These are phyloP conservation scores for Furcifer pardalis DNA, from an alignment of 2,797 vertebrate species.

Conservation along the genomic window DNA sequence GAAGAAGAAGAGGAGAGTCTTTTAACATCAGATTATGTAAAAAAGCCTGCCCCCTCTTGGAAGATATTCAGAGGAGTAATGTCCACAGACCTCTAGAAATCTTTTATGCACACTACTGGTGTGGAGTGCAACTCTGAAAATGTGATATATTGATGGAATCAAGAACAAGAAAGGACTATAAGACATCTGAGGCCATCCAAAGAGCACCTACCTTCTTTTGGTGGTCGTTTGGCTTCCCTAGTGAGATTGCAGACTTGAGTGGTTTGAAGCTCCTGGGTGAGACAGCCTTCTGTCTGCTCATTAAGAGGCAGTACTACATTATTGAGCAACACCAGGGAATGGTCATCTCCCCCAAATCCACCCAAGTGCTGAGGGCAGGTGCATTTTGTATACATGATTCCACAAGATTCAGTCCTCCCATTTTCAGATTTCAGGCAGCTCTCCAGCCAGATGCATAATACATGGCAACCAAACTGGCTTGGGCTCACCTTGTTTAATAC, in stretches of 20 bases:
- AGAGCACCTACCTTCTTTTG: conserved; percentile 96
- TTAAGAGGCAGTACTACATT: conserved; percentile 98
- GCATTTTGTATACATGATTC: conserved; percentile 98
- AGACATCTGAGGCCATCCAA: conserved; percentile 22
- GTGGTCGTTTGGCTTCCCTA: conserved; percentile 93
- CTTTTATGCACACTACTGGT: conserved; percentile 14
- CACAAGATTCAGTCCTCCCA: conserved; percentile 95
- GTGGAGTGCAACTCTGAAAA: conserved; percentile 39
- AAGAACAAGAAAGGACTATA: conserved; percentile 6
- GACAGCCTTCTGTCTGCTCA: conserved; percentile 96
- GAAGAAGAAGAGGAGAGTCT: not conserved
- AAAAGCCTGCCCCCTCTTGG: conserved; percentile 26
- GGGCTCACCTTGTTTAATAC: conserved; percentile 99
- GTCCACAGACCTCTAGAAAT: conserved; percentile 21
- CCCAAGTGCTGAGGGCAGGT: conserved; percentile 98
- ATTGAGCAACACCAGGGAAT: conserved; percentile 90
- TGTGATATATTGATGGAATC: conserved; percentile 8
- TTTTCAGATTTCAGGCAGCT: conserved; percentile 98
- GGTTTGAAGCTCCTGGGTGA: conserved; percentile 95
- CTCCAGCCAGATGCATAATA: conserved; percentile 98
- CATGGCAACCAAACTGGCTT: conserved; percentile 98
- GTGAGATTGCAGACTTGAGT: conserved; percentile 97
- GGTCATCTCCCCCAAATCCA: conserved; percentile 92
- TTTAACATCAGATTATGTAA: conserved; percentile 8
- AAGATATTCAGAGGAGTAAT: not conserved